These are phyloP conservation scores for Flexamia atlantica DNA, from an alignment of 2,888 invertebrate species.

Conservation along the genomic window DNA sequence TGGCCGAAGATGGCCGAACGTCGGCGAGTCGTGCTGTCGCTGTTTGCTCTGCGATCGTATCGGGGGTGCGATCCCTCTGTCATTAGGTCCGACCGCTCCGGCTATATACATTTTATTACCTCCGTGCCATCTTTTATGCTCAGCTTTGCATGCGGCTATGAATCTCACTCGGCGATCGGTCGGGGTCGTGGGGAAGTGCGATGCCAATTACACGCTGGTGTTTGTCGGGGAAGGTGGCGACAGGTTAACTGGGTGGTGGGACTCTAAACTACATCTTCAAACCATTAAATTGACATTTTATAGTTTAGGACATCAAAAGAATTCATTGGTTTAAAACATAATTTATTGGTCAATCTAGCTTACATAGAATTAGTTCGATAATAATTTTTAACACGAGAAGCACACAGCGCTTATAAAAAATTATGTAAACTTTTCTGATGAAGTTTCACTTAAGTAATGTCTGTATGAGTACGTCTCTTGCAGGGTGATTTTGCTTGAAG, in stretches of 20 bases:
- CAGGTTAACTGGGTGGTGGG: not conserved
- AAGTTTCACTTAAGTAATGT: too few relatives aligned
- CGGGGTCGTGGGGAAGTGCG: conserved; percentile 16
- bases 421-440: too few relatives aligned
- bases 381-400: too few relatives aligned
- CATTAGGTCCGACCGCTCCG: conserved; percentile 41
- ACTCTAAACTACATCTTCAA: too few relatives aligned
- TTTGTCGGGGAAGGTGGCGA: not conserved
- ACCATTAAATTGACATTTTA: too few relatives aligned
- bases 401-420: too few relatives aligned
- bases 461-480: too few relatives aligned
- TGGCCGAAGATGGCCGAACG: not conserved
- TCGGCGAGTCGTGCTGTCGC: conserved; percentile 30
- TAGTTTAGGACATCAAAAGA: too few relatives aligned
- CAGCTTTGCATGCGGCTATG: conserved; percentile 54
- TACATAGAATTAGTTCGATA: too few relatives aligned
- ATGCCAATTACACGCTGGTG: conserved; percentile 19
- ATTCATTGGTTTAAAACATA: too few relatives aligned
- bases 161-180: conserved; percentile 15
- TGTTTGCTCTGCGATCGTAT: conserved; percentile 41
- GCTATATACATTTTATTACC: conserved; percentile 56
- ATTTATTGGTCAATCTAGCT: too few relatives aligned
- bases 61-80: conserved; percentile 41
- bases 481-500: too few relatives aligned
- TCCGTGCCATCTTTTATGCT: conserved; percentile 53